Evolutionary conservation across 2,888 invertebrate genomes (phyloP).

Genomic region (Drosophila kanekoi): DNA sequence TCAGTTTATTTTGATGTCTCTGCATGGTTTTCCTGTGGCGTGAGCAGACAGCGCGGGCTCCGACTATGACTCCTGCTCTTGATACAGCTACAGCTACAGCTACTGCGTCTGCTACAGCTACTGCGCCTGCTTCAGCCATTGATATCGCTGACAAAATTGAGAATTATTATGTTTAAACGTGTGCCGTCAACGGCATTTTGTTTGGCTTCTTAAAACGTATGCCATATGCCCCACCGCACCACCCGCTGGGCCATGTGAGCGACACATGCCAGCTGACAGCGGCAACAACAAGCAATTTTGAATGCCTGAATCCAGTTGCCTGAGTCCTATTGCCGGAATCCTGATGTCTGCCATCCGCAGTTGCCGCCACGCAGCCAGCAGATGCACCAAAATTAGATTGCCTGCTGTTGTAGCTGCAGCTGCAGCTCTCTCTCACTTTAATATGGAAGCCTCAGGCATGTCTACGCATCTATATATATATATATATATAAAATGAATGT

Average conservation of each 20-base stretch:
- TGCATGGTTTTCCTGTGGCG: slow-evolving; percentile 71
- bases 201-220: slow-evolving; percentile 42
- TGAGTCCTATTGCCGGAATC: slow-evolving; percentile 18
- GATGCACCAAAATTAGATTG: slow-evolving; percentile 64
- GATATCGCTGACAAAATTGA: slow-evolving; percentile 80
- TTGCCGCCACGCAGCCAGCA: slow-evolving; percentile 35
- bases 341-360: slow-evolving; percentile 53
- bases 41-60: slow-evolving; percentile 14
- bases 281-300: slow-evolving; percentile 39
- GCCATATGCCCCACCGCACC: slow-evolving; percentile 9
- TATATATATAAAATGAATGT: neutral
- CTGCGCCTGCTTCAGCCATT: slow-evolving; percentile 47
- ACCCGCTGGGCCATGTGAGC: slow-evolving; percentile 25
- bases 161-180: slow-evolving; percentile 81
- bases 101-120: neutral
- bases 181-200: slow-evolving; percentile 54
- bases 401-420: slow-evolving; percentile 29
- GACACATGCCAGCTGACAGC: slow-evolving; percentile 32
- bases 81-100: slow-evolving; percentile 13
- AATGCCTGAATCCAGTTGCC: slow-evolving; percentile 30
- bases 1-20: slow-evolving; percentile 79
- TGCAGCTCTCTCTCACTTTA: slow-evolving; percentile 20
- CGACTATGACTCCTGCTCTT: neutral
- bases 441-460: slow-evolving; percentile 12
- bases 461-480: neutral